Base-by-base conservation (phyloP, 1,140 invertebrate species). In the Aphidius gifuensis region DNA sequence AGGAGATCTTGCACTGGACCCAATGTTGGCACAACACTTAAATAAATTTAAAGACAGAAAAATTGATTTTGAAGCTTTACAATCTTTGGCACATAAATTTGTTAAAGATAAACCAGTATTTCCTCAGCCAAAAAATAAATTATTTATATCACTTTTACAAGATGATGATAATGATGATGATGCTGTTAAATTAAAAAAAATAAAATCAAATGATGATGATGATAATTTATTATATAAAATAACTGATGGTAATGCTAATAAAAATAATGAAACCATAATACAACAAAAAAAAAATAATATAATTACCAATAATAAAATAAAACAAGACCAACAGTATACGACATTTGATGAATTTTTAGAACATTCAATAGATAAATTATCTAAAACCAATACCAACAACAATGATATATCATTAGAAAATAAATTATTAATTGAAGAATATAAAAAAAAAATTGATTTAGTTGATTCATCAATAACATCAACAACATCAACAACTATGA, bases 31-130 rank as follows among this genome's bases (percentile, higher is more conserved):
- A 51, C 65, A 83, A 65, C 88, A 90, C 73, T 78, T 91, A 42
- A 67, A 84, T n/a, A 88, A 89, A 73, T 90, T 90, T 67, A 83
- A 83, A 43, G 69, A 84, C 6, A 81, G 87, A 65, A 76, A 69
- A 32, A 83, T 86, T 66, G 74, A 77, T 21, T 74, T 81, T 42
- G 58, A 66, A 3, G 57, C 70, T 38, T 66, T 66, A 38, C 58
- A 73, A 42, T 56, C 51, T 5, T 71, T 77, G 1, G 68, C 64
- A n/a, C 21, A 74, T 39, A 69, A 71, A 21, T 68, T 75, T 42
- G 21, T 76, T 38, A 53, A 61, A 39, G 58, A 67, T 9, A 64
- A 67, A 49, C 61, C 65, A 51, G 47, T 61, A 65, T 60, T 77
- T 49, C 74, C 73, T 21, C 67, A 67, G 50, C 79, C 80, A 8